Conservation (phyloP, 2,113 vertebrate genomes). For the Capreolus pygargus region DNA sequence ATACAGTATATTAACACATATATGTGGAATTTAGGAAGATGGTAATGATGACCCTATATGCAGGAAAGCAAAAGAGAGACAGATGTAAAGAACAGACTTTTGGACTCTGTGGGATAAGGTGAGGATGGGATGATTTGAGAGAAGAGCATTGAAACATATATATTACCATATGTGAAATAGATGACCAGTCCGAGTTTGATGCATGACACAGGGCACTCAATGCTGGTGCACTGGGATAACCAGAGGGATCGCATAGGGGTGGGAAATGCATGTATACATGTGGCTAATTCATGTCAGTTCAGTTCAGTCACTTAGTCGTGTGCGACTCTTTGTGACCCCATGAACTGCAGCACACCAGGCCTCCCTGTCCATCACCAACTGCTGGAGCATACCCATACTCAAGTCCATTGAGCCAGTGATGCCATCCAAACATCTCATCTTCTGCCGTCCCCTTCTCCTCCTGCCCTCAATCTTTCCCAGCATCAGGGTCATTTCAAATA, state of each 20-base stretch:
- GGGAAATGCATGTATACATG: neutral
- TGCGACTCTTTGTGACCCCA: neutral
- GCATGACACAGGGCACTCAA: neutral
- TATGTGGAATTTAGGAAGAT: neutral
- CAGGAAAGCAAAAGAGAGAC: neutral
- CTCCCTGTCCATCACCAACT: neutral
- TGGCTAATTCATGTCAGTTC: neutral
- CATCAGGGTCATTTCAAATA: neutral
- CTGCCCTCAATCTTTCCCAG: neutral
- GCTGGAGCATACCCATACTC: neutral
- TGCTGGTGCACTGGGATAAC: neutral
- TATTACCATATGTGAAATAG: neutral
- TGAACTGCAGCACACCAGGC: accelerated
- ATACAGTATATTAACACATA: neutral
- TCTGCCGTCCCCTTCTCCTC: neutral
- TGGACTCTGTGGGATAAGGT: neutral
- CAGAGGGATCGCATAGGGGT: neutral
- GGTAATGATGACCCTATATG: neutral
- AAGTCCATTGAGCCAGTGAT: neutral
- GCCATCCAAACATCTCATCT: neutral
- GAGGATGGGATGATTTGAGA: neutral
- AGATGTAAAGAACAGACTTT: neutral
- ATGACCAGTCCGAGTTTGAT: neutral
- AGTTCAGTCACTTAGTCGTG: neutral
- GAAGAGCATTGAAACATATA: neutral